These are phyloP conservation scores for Drosophila tanythrix DNA, from an alignment of 2,888 invertebrate genomes.

Conservation along the genomic window DNA sequence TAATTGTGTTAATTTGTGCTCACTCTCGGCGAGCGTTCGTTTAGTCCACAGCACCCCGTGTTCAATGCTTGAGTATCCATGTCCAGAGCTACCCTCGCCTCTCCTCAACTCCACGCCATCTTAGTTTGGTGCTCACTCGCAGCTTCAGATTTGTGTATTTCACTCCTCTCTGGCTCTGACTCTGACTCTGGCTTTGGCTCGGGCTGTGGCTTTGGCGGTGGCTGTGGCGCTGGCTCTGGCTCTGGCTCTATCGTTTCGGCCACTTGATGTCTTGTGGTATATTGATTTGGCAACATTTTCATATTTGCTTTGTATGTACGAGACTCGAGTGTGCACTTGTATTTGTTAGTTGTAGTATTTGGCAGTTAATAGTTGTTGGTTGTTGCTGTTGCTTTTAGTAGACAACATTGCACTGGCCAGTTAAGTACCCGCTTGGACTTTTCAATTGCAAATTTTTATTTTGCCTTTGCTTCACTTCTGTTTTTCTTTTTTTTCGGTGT, in stretches of 20 bases:
- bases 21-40: conserved; percentile 49
- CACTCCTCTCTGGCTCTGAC: conserved; percentile 11
- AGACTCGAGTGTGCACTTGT: conserved; percentile 52
- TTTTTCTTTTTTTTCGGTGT: conserved; percentile 38
- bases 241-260: conserved; percentile 25
- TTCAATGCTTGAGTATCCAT: conserved; percentile 38
- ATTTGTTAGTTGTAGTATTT: conserved; percentile 59
- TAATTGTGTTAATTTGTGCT: conserved; percentile 74
- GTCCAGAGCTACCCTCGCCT: conserved; percentile 35
- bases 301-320: conserved; percentile 67
- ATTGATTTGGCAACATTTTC: conserved; percentile 78
- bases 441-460: conserved; percentile 70
- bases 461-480: conserved; percentile 52
- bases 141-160: conserved; percentile 44
- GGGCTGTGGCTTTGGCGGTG: background rate
- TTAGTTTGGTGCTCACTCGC: conserved; percentile 20
- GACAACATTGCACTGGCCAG: conserved; percentile 64
- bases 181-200: background rate
- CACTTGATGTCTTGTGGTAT: conserved; percentile 53
- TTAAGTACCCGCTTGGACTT: conserved; percentile 54
- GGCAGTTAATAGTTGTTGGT: conserved; percentile 59
- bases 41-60: conserved; percentile 15
- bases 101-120: background rate
- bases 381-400: conserved; percentile 32
- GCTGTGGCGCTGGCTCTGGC: background rate